Evolutionary conservation across 2,888 invertebrate species (phyloP), one percentile per base, ranked within the genome.

Genomic region (Monoplex corrugatus): DNA sequence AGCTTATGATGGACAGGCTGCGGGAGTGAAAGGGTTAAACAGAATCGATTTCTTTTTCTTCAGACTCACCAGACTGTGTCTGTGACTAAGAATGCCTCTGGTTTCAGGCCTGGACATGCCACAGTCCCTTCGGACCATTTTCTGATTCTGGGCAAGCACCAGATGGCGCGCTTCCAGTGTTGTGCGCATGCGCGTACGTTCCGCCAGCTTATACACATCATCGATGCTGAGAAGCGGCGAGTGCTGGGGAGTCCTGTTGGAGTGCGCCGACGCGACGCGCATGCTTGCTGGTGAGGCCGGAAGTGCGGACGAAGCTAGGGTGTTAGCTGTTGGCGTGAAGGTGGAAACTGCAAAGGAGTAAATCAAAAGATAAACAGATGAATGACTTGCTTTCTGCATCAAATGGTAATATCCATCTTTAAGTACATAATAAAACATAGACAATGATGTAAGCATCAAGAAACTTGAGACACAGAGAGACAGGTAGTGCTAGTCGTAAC

Each of bases 201-300:
- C 90, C 3, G 90, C 91, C 63, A 89, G 57, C n/a, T 40, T 78
- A 13, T 89, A 50, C 13, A 91, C 88, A 35, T 90, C 89, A 63
- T 89, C 89, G 44, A 89, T 28, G 45, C 87, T 88, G 23, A 90
- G 57, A 19, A 13, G 78, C 40, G 44, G 86, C 5, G 68, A 45
- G 0, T 35, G 32, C 40, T 44, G 35, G 5, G 87, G n/a, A 32
- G 40, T 28, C 38, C 57, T 32, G 57, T 8, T 50, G 35, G 45
- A 45, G 84, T 50, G 57, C 32, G 84, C 84, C 2, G 84, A 83
- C 6, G 45, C 82, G 10, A 32, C 82, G 82, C 82, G 82, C 43
- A 83, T 83, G 82, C 44, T 83, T n/a, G 43, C 5, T 35, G 35
- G 3, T 16, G 75, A 72, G 50, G 13, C 16, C 23, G 50, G 13